Evolutionary conservation across 2,113 vertebrate genomes (phyloP), one percentile per base, ranked within the genome.

Genomic region (Catharus bicknelli): DNA sequence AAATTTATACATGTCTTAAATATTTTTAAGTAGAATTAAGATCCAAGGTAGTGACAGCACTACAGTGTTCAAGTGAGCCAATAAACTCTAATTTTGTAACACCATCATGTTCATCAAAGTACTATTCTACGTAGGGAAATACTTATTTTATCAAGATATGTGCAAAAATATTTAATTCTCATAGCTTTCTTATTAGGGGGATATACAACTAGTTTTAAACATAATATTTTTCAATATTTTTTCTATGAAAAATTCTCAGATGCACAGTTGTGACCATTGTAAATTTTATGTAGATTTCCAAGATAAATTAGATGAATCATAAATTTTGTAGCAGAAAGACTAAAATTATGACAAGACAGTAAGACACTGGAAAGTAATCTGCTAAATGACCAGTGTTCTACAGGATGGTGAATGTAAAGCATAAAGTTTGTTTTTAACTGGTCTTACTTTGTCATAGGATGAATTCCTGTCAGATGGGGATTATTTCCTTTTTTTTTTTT

Each of bases 11-110:
- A 67, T 45, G 19, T 95, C 57, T 82, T 92, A 55, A 96, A 40
- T 68, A 5, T 34, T 76, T 93, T 70, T 54, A 73, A 72, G 51
- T 79, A 79, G 30, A 53, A 40, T 42, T 82, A 66, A 64, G n/a
- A 80, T 84, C 48, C 55, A 88, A 32, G 22, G 38, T 72, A 69
- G 58, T 84, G 48, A 76, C 58, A 87, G 40, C 83, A 83, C 86
- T 86, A 87, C 29, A 40, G 23, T 90, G 67, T 92, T 84, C 47
- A 93, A 90, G 81, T 95, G 62, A 73, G 70, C 57, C 89, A 55
- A 61, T 75, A 63, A 88, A 75, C 36, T 45, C 30, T 90, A 74
- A 75, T 83, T 88, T 64, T 74, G 7, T 96, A 88, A 75, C 59
- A 89, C 42, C 6, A 4, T 95, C 23, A 19, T 57, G 58, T 95